These are phyloP conservation scores for Neogobius melanostomus DNA, from an alignment of 2,113 vertebrate genomes.

Conservation along the genomic window DNA sequence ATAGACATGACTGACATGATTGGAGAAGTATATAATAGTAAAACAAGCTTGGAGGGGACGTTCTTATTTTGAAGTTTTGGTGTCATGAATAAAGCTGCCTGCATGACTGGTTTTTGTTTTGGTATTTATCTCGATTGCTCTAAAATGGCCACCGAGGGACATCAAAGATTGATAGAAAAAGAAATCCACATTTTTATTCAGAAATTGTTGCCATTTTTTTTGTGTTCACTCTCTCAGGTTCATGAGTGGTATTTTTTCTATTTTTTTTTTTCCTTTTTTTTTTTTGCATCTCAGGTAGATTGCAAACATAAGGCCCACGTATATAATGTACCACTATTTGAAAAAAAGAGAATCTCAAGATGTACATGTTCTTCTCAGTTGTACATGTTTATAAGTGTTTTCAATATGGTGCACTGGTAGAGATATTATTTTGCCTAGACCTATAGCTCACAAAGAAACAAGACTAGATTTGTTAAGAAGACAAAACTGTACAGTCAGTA, in stretches of 20 bases:
- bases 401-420: conserved; percentile 79
- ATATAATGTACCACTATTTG: conserved; percentile 66
- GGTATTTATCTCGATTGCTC: conserved; percentile 54
- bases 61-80: conserved; percentile 26
- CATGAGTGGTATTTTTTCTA: conserved; percentile 65
- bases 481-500: conserved; percentile 72
- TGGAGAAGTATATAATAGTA: conserved; percentile 31
- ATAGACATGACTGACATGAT: conserved; percentile 37
- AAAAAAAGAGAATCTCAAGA: conserved; percentile 59
- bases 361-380: conserved; percentile 75
- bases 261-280: conserved; percentile 38
- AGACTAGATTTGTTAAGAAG: conserved; percentile 77
- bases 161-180: conserved; percentile 17
- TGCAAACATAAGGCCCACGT: conserved; percentile 71
- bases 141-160: conserved; percentile 25
- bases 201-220: conserved; percentile 57
- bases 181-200: conserved; percentile 35
- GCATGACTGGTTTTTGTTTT: conserved; percentile 48
- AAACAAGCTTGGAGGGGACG: conserved; percentile 28
- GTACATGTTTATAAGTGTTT: conserved; percentile 75
- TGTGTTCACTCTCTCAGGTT: conserved; percentile 79
- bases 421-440: conserved; percentile 77
- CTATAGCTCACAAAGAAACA: conserved; percentile 73
- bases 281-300: conserved; percentile 85
- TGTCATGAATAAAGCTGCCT: conserved; percentile 54